These are phyloP conservation scores for Zelostemma sp. DNA, from an alignment of 1,140 invertebrate genomes.

Conservation along the genomic window DNA sequence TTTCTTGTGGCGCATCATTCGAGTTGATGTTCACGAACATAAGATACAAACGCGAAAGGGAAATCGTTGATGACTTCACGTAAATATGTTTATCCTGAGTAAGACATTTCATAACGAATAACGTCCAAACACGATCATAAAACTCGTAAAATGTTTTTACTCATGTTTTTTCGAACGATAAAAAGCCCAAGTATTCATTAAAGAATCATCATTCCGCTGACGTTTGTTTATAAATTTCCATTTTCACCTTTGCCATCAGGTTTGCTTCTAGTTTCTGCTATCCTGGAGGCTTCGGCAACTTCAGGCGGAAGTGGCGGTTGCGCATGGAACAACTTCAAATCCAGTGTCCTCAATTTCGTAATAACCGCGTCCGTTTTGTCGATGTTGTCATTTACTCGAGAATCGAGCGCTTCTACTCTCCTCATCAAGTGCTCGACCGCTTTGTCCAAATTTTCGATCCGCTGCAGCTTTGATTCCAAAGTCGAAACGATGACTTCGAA, in stretches of 20 bases:
- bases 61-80: neutral
- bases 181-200: too few species aligned
- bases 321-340: slow-evolving; percentile 78
- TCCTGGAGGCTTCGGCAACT: slow-evolving; percentile 45
- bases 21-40: neutral
- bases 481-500: slow-evolving; percentile 91
- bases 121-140: too few species aligned
- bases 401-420: slow-evolving; percentile 83
- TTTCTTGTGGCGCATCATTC: neutral
- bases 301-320: slow-evolving; percentile 56
- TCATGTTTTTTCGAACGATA: too few species aligned
- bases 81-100: neutral
- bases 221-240: too few species aligned
- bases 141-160: too few species aligned
- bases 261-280: slow-evolving; percentile 50
- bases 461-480: slow-evolving; percentile 86
- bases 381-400: slow-evolving; percentile 83
- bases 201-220: too few species aligned
- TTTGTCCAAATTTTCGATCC: slow-evolving; percentile 88
- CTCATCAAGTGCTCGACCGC: slow-evolving; percentile 88
- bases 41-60: neutral
- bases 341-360: slow-evolving; percentile 78
- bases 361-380: slow-evolving; percentile 87
- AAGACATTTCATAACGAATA: too few species aligned
- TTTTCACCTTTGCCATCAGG: slow-evolving; percentile 43